Evolutionary conservation across 2,113 vertebrate species (phyloP), one percentile per base, ranked within the genome.

Genomic region (Balaenoptera acutorostrata): DNA sequence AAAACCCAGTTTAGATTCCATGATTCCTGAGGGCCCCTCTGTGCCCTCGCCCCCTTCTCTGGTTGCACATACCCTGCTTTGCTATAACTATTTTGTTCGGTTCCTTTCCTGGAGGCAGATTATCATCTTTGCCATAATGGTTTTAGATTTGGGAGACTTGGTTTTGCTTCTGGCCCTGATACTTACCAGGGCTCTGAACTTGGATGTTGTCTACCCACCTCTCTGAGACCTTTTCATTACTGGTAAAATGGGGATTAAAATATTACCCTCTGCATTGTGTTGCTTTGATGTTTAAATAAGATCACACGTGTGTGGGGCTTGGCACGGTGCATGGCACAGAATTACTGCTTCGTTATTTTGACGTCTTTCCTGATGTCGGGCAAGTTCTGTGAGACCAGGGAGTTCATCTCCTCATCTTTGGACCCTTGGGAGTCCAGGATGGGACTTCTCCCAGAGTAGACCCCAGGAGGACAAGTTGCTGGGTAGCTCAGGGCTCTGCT

Each of bases 241-340:
- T 29, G 57, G n/a, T 27, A 71, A 69, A 78, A 66, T 0, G 15
- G 7, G 39, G 20, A 29, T 78, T 84, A 41, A 46, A 71, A 31
- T 5, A 20, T 6, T 21, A 7, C 31, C 31, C n/a, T 59, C 68
- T 68, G 57, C 33, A 0, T 0, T 2, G 71, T 17, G 61, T 18
- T 63, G 33, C 69, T 25, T 52, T 63, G 81, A 41, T 3, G 15
- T 57, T 11, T 36, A 15, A 27, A 41, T 39, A 74, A 72, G 18
- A 9, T n/a, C 61, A 15, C 15, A 0, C 6, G 1, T 0, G 15
- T 15, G 63, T 71, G 55, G 18, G 36, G 18, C 89, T 71, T 4
- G 3, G 68, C 49, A 29, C 23, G 0, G 72, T 2, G 11, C 21
- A 0, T 0, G 29, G 23, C 31, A 0, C 2, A 1, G 14, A 66